Evolutionary conservation across 2,888 invertebrate genomes (phyloP), one percentile per base, ranked within the genome.

Genomic region (Hypomecis punctinalis): DNA sequence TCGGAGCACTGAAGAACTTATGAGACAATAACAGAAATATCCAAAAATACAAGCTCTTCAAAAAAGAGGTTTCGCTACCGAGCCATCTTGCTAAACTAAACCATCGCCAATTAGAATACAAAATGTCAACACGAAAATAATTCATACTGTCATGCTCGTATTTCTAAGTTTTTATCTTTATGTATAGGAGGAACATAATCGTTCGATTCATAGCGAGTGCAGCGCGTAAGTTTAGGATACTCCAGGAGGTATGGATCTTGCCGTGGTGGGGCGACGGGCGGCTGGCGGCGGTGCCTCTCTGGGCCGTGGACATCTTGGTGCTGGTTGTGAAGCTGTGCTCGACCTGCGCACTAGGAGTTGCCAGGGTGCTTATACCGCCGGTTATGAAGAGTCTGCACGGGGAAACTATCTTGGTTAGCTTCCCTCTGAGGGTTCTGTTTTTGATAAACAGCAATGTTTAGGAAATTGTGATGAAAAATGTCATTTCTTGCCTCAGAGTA

Each of bases 181-280:
- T 89, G 90, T 75, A 82, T 83, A 89, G 83, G 75, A 85, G 79
- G 79, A 91, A 88, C 72, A 79, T 89, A 77, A 76, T 90, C 10
- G 81, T 86, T 61, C 81, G 89, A 69, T 78, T 79, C 7, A 70
- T 92, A 71, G 85, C 88, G 49, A 69, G 72, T 51, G 71, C 88
- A 56, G 93, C 92, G 43, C 81, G 90, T 57, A 90, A 85, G 72
- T 92, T 91, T 62, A 81, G 93, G 71, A 78, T 82, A 5, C 70
- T 89, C 8, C 90, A 93, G 70, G 93, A 93, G 73, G 81, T 84
- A 74, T 93, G 91, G 90, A 83, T 92, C 45, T 70, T 91, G 45
- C 91, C 92, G 1, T 91, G 90, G 89, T 91, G 91, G 90, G 88
- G 87, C 0, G 84, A 85, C 68, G 89, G 91, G 0, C 83, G 88